A percentile compares a stretch with the other conserved stretches of the same genome.
Conservation (phyloP, 2,113 vertebrate genomes). For the Myrmophylax atrothorax region DNA sequence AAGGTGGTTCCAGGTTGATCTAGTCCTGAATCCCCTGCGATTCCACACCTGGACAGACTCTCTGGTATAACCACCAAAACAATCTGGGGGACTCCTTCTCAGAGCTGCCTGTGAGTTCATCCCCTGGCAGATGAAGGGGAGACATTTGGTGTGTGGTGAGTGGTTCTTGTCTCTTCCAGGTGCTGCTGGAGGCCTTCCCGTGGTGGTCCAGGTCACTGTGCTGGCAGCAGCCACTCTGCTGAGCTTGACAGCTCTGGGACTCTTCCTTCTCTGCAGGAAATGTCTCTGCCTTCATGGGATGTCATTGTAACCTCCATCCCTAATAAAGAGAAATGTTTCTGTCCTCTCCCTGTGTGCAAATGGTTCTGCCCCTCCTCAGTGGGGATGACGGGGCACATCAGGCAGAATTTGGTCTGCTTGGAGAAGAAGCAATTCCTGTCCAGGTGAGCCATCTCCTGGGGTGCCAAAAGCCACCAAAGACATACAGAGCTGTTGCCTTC, state of each 20-base stretch:
- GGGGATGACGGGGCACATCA: not conserved
- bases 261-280: not conserved
- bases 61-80: not conserved
- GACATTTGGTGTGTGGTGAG: not conserved
- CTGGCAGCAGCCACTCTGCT: not conserved
- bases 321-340: not conserved
- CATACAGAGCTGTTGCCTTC: fast-evolving
- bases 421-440: too few relatives aligned
- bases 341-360: not conserved
- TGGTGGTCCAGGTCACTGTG: not conserved
- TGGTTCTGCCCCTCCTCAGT: not conserved
- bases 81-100: not conserved
- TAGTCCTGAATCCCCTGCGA: too few relatives aligned
- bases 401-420: not conserved
- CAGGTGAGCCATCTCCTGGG: not conserved
- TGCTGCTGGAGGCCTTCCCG: not conserved
- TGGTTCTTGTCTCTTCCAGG: not conserved
- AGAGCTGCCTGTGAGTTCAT: not conserved
- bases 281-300: not conserved
- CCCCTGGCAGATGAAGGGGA: not conserved
- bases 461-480: not conserved
- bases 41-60: not conserved
- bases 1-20: not conserved
- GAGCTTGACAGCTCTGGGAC: not conserved
- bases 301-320: not conserved